These are phyloP conservation scores for Lochmaea capreae DNA, from an alignment of 2,888 invertebrate species.

Conservation along the genomic window DNA sequence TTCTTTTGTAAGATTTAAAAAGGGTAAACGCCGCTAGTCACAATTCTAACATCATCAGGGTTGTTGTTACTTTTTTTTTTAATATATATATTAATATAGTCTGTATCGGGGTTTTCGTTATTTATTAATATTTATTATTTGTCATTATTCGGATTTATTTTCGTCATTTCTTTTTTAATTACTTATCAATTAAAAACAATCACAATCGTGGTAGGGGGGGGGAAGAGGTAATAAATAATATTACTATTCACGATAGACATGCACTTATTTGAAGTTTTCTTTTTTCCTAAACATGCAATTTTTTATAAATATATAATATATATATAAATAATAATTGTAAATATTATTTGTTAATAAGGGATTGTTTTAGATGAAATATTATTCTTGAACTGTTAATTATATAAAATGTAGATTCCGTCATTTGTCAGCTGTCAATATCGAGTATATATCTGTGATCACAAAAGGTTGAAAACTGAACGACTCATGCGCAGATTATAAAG, in stretches of 20 bases:
- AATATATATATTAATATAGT: conserved; percentile 34
- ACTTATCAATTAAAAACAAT: conserved; percentile 20
- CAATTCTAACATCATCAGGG: conserved; percentile 62
- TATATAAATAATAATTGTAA: conserved; percentile 45
- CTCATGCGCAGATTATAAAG: too few relatives aligned
- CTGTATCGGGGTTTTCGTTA: conserved; percentile 45
- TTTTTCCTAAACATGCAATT: conserved; percentile 44
- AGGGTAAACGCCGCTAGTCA: conserved; percentile 65
- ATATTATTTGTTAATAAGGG: conserved; percentile 30
- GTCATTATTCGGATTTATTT: conserved; percentile 38
- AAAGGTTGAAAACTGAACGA: too few relatives aligned
- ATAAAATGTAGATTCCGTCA: too few relatives aligned
- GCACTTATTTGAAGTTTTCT: conserved; percentile 34
- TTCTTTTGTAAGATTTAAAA: conserved; percentile 53
- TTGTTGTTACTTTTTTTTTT: conserved; percentile 5
- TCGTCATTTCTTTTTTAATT: conserved; percentile 4
- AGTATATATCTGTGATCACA: too few relatives aligned
- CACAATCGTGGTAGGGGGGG: conserved; percentile 15
- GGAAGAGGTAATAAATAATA: conserved; percentile 23
- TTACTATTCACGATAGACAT: conserved; percentile 37
- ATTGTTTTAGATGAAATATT: conserved; percentile 15
- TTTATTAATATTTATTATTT: conserved; percentile 45
- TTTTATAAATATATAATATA: conserved; percentile 42
- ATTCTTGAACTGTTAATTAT: neutral
- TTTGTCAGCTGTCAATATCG: too few relatives aligned